Evolutionary conservation across 2,113 vertebrate species (phyloP).

Genomic region (Hucho hucho): DNA sequence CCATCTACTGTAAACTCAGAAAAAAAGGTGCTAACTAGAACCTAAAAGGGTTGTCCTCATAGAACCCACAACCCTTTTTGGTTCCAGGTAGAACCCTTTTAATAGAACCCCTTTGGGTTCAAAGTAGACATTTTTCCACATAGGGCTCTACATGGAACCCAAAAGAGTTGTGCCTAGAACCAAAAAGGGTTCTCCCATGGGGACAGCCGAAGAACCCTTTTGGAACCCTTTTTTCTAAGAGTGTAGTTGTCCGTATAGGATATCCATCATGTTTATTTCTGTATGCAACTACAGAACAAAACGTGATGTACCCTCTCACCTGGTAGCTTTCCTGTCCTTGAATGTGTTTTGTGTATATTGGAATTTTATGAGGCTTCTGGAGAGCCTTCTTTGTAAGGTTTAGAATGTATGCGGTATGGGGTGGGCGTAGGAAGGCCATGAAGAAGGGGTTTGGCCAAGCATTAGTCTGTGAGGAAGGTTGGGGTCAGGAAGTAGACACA

Average conservation of each 20-base stretch:
- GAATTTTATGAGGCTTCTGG: slow-evolving; percentile 13
- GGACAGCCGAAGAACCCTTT: no score
- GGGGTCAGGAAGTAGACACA: slow-evolving; percentile 44
- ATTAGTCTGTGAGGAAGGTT: slow-evolving; percentile 19
- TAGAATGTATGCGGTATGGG: neutral
- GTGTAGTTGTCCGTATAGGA: neutral
- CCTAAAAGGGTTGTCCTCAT: no score
- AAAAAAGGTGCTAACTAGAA: no score
- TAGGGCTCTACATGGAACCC: no score
- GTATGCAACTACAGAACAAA: neutral
- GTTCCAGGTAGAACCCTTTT: no score
- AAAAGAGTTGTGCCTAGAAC: no score
- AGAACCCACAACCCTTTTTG: no score
- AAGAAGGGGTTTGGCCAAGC: slow-evolving; percentile 33
- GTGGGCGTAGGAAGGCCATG: neutral
- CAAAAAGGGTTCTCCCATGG: no score
- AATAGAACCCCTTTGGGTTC: no score
- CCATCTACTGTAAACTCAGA: neutral
- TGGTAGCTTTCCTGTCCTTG: slow-evolving; percentile 1
- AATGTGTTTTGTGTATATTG: slow-evolving; percentile 11
- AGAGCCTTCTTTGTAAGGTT: neutral
- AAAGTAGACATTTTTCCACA: no score
- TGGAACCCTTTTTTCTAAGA: no score
- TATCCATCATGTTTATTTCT: neutral
- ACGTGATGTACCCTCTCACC: neutral